Conservation (phyloP, 2,888 invertebrate genomes). For the Carterocephalus palaemon region DNA sequence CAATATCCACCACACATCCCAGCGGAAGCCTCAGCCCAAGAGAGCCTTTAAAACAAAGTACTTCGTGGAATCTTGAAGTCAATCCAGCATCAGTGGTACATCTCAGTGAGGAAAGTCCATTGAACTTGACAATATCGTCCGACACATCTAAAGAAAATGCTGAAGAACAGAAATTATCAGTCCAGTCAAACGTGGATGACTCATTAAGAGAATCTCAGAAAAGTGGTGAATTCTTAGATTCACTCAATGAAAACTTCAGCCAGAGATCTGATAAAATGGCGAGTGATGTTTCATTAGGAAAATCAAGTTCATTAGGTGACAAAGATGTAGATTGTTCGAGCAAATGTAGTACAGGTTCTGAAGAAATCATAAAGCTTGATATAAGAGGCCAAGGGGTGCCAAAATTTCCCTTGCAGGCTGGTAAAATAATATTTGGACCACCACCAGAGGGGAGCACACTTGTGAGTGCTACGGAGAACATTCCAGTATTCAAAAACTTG, state of each 20-base stretch:
- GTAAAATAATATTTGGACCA: constrained; percentile 69
- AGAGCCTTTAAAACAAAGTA: constrained; percentile 51
- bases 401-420: constrained; percentile 54
- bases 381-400: constrained; percentile 66
- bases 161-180: constrained; percentile 37
- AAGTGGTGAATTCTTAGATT: constrained; percentile 59
- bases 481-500: constrained; percentile 59
- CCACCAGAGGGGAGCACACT: constrained; percentile 62
- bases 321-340: constrained; percentile 39
- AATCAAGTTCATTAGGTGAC: constrained; percentile 37
- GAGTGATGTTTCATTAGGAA: constrained; percentile 36
- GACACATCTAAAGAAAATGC: constrained; percentile 54
- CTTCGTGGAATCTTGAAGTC: constrained; percentile 58
- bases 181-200: constrained; percentile 32
- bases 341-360: constrained; percentile 58
- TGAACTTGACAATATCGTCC: constrained; percentile 56
- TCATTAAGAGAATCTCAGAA: constrained; percentile 47
- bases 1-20: constrained; percentile 39
- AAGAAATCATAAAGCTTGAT: constrained; percentile 72
- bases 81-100: constrained; percentile 53
- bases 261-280: constrained; percentile 37
- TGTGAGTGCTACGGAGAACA: constrained; percentile 46
- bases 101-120: constrained; percentile 68
- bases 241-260: constrained; percentile 57
- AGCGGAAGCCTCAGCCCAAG: constrained; percentile 49